phyloP scores from a whole-genome alignment of 2,113 vertebrate species.

The Scytalopus superciliaris region DNA sequence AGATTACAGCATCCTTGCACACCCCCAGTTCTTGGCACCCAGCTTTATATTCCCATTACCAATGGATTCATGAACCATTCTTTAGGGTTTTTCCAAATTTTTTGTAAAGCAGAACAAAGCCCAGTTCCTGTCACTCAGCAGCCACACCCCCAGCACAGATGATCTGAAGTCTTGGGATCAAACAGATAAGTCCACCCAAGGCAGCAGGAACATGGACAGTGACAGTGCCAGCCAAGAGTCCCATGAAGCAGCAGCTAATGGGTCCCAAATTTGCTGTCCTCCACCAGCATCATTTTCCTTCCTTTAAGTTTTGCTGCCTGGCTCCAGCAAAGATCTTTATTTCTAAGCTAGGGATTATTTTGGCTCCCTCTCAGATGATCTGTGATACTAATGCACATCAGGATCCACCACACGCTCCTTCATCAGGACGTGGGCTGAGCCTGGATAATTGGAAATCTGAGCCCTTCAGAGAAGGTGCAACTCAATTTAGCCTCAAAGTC shows the following conservation, averaged over 20 bases:
- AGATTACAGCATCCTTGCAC: neutral
- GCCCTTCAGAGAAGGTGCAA: constrained; percentile 1
- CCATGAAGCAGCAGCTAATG: neutral
- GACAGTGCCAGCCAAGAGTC: neutral
- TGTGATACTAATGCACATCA: neutral
- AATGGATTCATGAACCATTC: neutral
- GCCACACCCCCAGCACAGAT: neutral
- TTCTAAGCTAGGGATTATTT: constrained; percentile 9
- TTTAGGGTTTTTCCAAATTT: neutral
- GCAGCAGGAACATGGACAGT: neutral
- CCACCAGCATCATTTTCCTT: neutral
- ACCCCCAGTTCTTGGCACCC: rapidly evolving
- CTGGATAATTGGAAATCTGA: constrained; percentile 6
- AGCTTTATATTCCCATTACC: neutral
- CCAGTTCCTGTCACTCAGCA: neutral
- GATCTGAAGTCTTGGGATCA: neutral
- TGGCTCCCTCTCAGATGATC: neutral
- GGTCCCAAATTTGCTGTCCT: neutral
- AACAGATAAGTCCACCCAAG: neutral
- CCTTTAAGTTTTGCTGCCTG: neutral
- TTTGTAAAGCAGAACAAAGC: neutral
- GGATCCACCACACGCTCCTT: neutral
- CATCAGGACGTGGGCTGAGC: neutral
- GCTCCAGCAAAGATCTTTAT: constrained; percentile 19
- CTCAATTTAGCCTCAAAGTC: constrained; percentile 18